These are phyloP conservation scores for Ecdyonurus torrentis DNA, from an alignment of 2,888 invertebrate genomes.

Conservation along the genomic window DNA sequence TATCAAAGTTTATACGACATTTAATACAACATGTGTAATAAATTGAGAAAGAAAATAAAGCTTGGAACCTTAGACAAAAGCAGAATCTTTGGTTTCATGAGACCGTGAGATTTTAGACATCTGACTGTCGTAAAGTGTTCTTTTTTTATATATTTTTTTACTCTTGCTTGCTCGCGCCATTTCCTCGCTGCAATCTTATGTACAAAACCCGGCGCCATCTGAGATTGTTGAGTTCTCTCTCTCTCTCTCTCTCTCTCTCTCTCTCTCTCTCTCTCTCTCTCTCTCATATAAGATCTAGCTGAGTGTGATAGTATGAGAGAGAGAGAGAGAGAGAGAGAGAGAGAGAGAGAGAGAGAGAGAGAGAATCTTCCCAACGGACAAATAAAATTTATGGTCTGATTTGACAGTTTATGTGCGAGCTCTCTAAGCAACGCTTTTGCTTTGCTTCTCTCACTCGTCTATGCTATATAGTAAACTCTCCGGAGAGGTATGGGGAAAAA, in stretches of 20 bases:
- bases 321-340: too few species aligned
- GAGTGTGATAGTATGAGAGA: background rate
- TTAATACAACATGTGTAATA: too few species aligned
- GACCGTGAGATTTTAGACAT: background rate
- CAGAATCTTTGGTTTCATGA: background rate
- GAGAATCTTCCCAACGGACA: background rate
- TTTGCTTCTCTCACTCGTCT: too few species aligned
- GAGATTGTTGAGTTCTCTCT: background rate
- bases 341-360: too few species aligned
- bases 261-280: too few species aligned
- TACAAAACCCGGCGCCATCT: background rate
- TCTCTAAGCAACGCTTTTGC: background rate
- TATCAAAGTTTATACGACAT: too few species aligned
- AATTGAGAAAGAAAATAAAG: too few species aligned
- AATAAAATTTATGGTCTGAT: background rate
- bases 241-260: too few species aligned
- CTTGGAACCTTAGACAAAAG: too few species aligned
- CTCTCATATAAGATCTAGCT: background rate
- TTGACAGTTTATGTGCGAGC: background rate
- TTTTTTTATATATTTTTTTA: too few species aligned
- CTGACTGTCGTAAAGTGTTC: background rate
- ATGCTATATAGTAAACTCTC: background rate
- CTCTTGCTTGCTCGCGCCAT: background rate
- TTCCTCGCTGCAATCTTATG: background rate
- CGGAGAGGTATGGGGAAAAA: background rate